Percentiles rank a stretch among this genome's conserved stretches.
Evolutionary conservation across 2,888 invertebrate genomes (phyloP).

Genomic region (Prenolepis imparis): DNA sequence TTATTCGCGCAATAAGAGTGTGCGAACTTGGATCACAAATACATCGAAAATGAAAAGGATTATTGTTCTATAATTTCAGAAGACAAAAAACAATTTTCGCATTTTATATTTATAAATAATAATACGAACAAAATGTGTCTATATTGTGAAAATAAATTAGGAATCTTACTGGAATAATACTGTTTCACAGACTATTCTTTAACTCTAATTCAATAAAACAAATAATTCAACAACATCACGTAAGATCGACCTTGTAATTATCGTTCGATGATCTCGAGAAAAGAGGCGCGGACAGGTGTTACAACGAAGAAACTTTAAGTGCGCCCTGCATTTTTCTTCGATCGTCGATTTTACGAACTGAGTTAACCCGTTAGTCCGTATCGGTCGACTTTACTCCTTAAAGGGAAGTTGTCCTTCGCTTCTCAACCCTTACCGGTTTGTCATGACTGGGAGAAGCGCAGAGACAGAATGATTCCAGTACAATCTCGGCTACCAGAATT

Average conservation of each 20-base stretch:
- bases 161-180: neutral
- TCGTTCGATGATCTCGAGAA: conserved; percentile 44
- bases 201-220: neutral
- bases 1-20: neutral
- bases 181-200: neutral
- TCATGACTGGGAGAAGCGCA: conserved; percentile 17
- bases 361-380: conserved; percentile 82
- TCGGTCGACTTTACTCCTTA: conserved; percentile 78
- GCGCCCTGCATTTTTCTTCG: conserved; percentile 63
- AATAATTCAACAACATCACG: neutral
- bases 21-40: neutral
- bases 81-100: neutral
- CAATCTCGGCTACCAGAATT: conserved; percentile 3
- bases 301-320: conserved; percentile 56
- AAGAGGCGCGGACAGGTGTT: conserved; percentile 63
- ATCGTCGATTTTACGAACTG: conserved; percentile 70
- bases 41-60: conserved; percentile 1
- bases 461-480: neutral
- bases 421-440: conserved; percentile 56
- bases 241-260: conserved; percentile 17
- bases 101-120: neutral
- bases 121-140: neutral
- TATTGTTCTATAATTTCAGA: neutral
- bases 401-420: conserved; percentile 77
- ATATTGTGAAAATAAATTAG: neutral